Base-by-base conservation (phyloP, 2,888 invertebrate genomes). In the Melinaea menophilus region DNA sequence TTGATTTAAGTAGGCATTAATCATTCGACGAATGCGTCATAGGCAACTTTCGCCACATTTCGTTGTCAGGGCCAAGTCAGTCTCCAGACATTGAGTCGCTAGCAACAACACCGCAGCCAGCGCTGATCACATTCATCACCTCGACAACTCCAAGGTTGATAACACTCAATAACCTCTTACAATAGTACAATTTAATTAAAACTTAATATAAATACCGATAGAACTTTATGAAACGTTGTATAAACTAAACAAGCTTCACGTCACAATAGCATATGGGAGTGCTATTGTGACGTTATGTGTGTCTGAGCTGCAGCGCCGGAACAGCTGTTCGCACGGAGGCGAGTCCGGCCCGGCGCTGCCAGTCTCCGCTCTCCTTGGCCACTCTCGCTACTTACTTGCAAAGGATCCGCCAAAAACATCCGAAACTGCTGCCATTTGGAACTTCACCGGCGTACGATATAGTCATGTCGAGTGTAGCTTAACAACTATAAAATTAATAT, bases 401-500 rank as follows among this genome's bases (percentile, higher is more conserved):
- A 78, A 96, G 92, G 85, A 96, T 96, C 91, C 95, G 94, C 96
- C 96, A 97, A 91, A 97, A 97, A 89, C 96, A 96, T 82, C 97
- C 97, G 82, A 97, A 97, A 90, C 95, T 95, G 92, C 96, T 96
- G 82, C 96, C 96, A 86, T 97, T 97, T 73, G 97, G 96, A 79
- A 97, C 97, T 88, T 96, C 95, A 79, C 96, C 95, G 77, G 96
- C 95, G 91, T 97, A 97, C 65, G 96, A 96, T 81, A 97, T 94
- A 80, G 97, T 97, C 97, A 97, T 97, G 80, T 80, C 80, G 82
- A 78, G 75, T 79, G 76, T 74, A 77, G 73, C 76, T 81, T 79
- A 77, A 79, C 75, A 79, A 82, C 84, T 79, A 80, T 79, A 75
- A 78, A 80, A 82, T 86, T 83, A 80, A 82, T 87, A 88, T 87